These are phyloP conservation scores for Heterodera schachtii DNA, from an alignment of 1,140 invertebrate genomes.

Conservation along the genomic window DNA sequence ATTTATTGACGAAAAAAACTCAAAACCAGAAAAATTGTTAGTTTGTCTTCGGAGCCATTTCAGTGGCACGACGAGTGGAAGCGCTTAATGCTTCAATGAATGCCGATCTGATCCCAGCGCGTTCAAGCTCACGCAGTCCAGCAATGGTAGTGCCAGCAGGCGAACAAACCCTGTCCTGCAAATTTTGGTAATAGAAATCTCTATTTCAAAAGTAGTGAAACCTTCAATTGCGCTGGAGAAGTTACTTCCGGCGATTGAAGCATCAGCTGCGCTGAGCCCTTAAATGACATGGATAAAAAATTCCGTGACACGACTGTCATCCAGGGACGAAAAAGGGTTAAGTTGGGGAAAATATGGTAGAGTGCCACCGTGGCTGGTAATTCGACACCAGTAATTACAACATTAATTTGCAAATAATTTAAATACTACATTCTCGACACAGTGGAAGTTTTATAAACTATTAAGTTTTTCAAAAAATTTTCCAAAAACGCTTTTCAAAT, in stretches of 20 bases:
- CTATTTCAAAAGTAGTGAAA: neutral
- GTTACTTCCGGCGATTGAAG: slow-evolving; percentile 16
- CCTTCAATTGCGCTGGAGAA: slow-evolving; percentile 39
- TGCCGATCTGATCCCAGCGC: slow-evolving; percentile 36
- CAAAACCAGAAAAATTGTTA: neutral
- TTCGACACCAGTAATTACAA: too few relatives aligned
- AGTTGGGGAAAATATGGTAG: too few relatives aligned
- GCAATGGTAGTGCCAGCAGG: slow-evolving; percentile 49
- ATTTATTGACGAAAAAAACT: neutral
- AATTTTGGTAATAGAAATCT: neutral
- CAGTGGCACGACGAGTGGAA: slow-evolving; percentile 37
- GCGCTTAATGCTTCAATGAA: slow-evolving; percentile 46
- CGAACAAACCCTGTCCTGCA: slow-evolving; percentile 43
- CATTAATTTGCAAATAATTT: too few relatives aligned
- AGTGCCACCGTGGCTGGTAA: too few relatives aligned
- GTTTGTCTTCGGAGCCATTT: slow-evolving; percentile 24
- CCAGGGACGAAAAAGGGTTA: too few relatives aligned
- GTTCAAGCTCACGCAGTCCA: slow-evolving; percentile 45
- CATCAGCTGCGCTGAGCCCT: slow-evolving; percentile 33
- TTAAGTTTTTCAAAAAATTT: too few relatives aligned
- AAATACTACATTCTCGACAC: too few relatives aligned
- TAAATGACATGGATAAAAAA: neutral
- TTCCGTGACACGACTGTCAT: too few relatives aligned
- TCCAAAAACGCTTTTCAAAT: too few relatives aligned
- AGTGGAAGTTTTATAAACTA: too few relatives aligned